A percentile compares a stretch with the other conserved stretches of the same genome.
Evolutionary conservation across 1,140 invertebrate species (phyloP).

Genomic region (Zaprionus ornatus): DNA sequence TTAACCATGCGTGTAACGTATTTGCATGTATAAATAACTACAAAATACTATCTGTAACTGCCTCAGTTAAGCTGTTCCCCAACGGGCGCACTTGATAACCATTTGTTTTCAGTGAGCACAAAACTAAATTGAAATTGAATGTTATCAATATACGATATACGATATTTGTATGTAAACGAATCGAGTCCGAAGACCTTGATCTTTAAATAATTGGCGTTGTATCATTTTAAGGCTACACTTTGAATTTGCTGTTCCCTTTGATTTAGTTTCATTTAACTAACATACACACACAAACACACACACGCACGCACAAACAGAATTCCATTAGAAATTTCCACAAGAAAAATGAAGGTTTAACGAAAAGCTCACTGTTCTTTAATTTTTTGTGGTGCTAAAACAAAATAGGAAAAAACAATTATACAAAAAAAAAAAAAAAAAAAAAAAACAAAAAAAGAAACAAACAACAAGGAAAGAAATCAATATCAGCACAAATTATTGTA

Average conservation of each 20-base stretch:
- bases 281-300: slow-evolving; percentile 23
- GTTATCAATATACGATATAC: slow-evolving; percentile 40
- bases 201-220: slow-evolving; percentile 7
- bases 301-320: slow-evolving; percentile 54
- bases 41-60: slow-evolving; percentile 75
- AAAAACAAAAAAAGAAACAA: slow-evolving; percentile 17
- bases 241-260: neutral
- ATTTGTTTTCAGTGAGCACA: slow-evolving; percentile 68
- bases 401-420: slow-evolving; percentile 34
- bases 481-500: slow-evolving; percentile 55
- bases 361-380: slow-evolving; percentile 44
- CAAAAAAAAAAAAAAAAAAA: slow-evolving; percentile 35
- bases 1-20: slow-evolving; percentile 60
- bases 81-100: slow-evolving; percentile 39
- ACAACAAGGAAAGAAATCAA: slow-evolving; percentile 38
- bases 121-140: slow-evolving; percentile 47
- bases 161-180: slow-evolving; percentile 44
- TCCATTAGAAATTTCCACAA: slow-evolving; percentile 73
- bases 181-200: slow-evolving; percentile 7
- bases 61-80: slow-evolving; percentile 67
- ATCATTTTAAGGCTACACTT: slow-evolving; percentile 17
- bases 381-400: slow-evolving; percentile 47
- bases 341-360: slow-evolving; percentile 25
- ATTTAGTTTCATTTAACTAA: slow-evolving; percentile 30
- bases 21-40: slow-evolving; percentile 55